A percentile compares a stretch with the other conserved stretches of the same genome.
Evolutionary conservation across 1,140 invertebrate species (phyloP).

Genomic region (Lamellibrachia luymesi): DNA sequence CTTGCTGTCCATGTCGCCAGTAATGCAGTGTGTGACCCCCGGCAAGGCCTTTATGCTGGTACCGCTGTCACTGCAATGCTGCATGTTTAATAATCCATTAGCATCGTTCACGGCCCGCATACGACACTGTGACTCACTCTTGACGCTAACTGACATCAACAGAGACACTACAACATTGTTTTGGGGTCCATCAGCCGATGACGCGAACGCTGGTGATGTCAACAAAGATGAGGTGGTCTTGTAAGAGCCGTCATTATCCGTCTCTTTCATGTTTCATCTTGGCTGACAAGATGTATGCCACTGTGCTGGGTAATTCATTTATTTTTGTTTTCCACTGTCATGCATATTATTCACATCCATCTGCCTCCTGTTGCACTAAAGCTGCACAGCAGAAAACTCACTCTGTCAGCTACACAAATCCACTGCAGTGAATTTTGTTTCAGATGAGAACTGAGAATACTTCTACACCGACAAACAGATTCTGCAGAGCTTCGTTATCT

Average conservation of each 20-base stretch:
- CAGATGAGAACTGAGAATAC: background rate
- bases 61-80: background rate
- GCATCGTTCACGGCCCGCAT: background rate
- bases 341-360: background rate
- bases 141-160: background rate
- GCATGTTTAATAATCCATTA: conserved; percentile 1
- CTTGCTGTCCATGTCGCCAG: background rate
- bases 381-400: background rate
- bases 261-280: too few species aligned
- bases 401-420: background rate
- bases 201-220: background rate
- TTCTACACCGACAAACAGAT: background rate
- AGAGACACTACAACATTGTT: background rate
- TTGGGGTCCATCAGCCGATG: background rate
- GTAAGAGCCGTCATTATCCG: background rate
- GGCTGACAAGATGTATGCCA: too few species aligned
- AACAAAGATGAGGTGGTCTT: background rate
- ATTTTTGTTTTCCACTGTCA: background rate
- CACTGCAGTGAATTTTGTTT: background rate
- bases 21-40: background rate
- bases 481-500: background rate
- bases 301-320: too few species aligned
- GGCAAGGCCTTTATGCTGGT: background rate
- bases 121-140: background rate
- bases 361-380: background rate